phyloP scores from a whole-genome alignment of 2,113 vertebrate species.

The Pyrgilauda ruficollis region DNA sequence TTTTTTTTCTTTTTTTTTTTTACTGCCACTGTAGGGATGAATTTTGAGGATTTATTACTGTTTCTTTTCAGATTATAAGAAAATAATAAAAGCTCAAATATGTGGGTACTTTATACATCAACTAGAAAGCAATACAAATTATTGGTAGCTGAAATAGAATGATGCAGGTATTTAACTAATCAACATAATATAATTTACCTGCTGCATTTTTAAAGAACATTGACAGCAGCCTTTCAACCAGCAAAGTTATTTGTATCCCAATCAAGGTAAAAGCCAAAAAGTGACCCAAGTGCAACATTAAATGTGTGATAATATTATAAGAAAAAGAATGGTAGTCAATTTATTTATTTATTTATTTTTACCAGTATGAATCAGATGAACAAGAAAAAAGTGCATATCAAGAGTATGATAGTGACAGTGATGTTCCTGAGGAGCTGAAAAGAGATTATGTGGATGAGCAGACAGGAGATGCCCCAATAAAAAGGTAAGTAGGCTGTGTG shows the following conservation, averaged over 20 bases:
- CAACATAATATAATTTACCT: neutral
- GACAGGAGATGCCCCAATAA: constrained; percentile 90
- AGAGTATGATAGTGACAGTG: constrained; percentile 97
- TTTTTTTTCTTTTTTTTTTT: neutral
- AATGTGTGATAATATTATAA: neutral
- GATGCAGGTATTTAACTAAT: neutral
- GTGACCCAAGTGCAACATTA: neutral
- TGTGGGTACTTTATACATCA: neutral
- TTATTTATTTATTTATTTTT: neutral
- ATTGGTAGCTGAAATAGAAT: neutral
- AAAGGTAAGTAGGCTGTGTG: constrained; percentile 76
- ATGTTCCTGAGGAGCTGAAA: constrained; percentile 95
- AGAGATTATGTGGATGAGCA: constrained; percentile 97
- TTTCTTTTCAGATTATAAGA: neutral
- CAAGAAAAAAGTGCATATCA: constrained; percentile 95
- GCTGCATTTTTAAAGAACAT: neutral
- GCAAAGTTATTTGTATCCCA: neutral
- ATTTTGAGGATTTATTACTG: neutral
- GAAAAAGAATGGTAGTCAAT: neutral
- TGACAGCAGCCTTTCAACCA: neutral
- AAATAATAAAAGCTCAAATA: neutral
- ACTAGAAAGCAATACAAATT: neutral
- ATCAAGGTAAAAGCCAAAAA: neutral
- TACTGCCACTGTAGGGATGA: neutral
- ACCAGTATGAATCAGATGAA: constrained; percentile 95